phyloP scores from a whole-genome alignment of 2,113 vertebrate genomes.

The Clarias magur region DNA sequence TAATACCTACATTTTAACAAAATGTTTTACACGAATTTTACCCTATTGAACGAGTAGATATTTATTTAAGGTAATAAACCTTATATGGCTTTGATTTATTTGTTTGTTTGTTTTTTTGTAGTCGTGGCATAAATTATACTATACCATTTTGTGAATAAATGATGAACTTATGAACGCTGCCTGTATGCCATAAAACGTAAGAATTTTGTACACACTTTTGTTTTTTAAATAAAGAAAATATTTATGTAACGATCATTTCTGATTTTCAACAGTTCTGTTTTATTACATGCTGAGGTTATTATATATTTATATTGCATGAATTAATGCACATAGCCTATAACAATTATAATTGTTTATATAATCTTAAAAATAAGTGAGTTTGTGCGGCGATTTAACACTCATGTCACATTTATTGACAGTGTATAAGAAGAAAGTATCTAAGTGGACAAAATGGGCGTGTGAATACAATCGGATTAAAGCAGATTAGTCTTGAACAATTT shows the following conservation, averaged over 20 bases:
- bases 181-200: neutral
- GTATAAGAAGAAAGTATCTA: constrained; percentile 21
- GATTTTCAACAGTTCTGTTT: neutral
- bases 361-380: too few relatives aligned
- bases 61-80: neutral
- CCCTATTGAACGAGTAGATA: neutral
- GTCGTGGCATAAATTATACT: neutral
- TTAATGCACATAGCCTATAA: neutral
- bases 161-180: neutral
- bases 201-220: neutral
- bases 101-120: neutral
- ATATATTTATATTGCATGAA: neutral
- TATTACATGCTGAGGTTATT: neutral
- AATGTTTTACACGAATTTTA: neutral
- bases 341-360: too few relatives aligned
- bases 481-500: constrained; percentile 44
- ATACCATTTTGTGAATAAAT: neutral
- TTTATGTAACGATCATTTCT: neutral
- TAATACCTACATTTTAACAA: neutral
- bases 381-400: constrained; percentile 12
- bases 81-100: neutral
- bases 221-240: constrained; percentile 3
- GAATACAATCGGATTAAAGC: constrained; percentile 54
- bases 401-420: constrained; percentile 35
- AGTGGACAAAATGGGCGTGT: constrained; percentile 35